Conservation (phyloP, 2,888 invertebrate species). For the Torymus tubicola region DNA sequence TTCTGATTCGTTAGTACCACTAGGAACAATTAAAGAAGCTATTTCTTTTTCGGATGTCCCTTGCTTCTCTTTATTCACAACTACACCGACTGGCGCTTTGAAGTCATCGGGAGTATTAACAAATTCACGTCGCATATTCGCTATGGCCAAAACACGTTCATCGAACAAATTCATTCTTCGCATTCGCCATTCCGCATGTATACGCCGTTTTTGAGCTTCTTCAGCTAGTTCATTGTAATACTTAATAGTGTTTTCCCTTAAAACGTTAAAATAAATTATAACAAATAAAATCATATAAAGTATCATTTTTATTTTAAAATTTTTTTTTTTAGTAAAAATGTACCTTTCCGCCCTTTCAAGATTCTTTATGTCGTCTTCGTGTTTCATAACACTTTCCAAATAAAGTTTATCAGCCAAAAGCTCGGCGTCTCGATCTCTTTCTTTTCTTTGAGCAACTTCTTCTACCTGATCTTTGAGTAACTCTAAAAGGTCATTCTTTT, state of each 20-base stretch:
- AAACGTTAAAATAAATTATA: conserved; percentile 26
- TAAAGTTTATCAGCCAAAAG: conserved; percentile 66
- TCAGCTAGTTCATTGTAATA: conserved; percentile 82
- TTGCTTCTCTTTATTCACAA: conserved; percentile 26
- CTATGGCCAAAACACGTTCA: conserved; percentile 64
- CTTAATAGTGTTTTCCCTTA: conserved; percentile 80
- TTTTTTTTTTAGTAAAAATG: not conserved
- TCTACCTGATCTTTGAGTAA: conserved; percentile 69
- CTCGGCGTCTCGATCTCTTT: conserved; percentile 65
- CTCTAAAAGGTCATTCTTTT: conserved; percentile 67
- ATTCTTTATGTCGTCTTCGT: conserved; percentile 65
- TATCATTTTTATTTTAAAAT: too few relatives aligned
- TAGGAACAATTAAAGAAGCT: not conserved
- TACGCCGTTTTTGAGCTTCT: conserved; percentile 79
- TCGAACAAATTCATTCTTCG: conserved; percentile 73
- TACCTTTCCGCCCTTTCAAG: conserved; percentile 66
- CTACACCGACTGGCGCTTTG: not conserved
- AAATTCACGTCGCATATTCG: conserved; percentile 40
- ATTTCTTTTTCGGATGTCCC: not conserved
- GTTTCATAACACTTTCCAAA: conserved; percentile 60
- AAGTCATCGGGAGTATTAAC: conserved; percentile 48
- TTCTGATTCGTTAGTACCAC: not conserved
- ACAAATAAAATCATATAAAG: not conserved
- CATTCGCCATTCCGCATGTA: conserved; percentile 80
- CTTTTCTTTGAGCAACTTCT: conserved; percentile 65